Percentiles rank a stretch among this genome's conserved stretches.
Evolutionary conservation across 2,888 invertebrate species (phyloP).

Genomic region (Muschampia plurimacula): DNA sequence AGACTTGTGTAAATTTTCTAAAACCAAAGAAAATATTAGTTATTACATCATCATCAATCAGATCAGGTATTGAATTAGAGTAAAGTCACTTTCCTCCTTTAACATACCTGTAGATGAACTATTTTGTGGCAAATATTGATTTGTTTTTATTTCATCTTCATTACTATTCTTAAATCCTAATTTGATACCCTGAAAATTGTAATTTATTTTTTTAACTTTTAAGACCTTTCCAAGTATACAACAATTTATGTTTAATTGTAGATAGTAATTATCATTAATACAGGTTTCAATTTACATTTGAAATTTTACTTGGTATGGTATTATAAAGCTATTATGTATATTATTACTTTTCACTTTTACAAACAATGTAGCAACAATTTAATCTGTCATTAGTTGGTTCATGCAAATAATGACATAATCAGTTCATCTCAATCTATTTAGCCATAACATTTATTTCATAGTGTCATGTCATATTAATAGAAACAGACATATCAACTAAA

Average conservation of each 20-base stretch:
- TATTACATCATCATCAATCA: background rate
- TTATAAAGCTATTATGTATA: too few relatives aligned
- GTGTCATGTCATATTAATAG: too few relatives aligned
- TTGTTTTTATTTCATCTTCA: slow-evolving; percentile 23
- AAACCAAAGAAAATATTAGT: slow-evolving; percentile 45
- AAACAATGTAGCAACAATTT: too few relatives aligned
- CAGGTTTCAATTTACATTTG: background rate
- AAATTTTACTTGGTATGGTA: background rate
- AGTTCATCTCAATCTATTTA: too few relatives aligned
- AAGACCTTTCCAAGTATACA: background rate
- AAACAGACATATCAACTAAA: too few relatives aligned
- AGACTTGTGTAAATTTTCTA: slow-evolving; percentile 64
- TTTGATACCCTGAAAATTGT: slow-evolving; percentile 44
- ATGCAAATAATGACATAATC: too few relatives aligned
- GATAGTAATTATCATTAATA: background rate
- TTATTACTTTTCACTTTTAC: too few relatives aligned
- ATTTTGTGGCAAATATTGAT: slow-evolving; percentile 13
- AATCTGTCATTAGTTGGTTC: too few relatives aligned
- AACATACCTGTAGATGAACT: slow-evolving; percentile 36
- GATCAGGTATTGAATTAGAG: background rate
- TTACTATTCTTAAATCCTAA: slow-evolving; percentile 39
- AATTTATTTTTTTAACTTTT: background rate
- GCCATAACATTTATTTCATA: too few relatives aligned
- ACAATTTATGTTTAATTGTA: too few relatives aligned
- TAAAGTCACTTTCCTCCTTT: background rate